A percentile compares a stretch with the other conserved stretches of the same genome.
These are phyloP conservation scores for Agrochola litura DNA, from an alignment of 2,888 invertebrate genomes.

Conservation along the genomic window DNA sequence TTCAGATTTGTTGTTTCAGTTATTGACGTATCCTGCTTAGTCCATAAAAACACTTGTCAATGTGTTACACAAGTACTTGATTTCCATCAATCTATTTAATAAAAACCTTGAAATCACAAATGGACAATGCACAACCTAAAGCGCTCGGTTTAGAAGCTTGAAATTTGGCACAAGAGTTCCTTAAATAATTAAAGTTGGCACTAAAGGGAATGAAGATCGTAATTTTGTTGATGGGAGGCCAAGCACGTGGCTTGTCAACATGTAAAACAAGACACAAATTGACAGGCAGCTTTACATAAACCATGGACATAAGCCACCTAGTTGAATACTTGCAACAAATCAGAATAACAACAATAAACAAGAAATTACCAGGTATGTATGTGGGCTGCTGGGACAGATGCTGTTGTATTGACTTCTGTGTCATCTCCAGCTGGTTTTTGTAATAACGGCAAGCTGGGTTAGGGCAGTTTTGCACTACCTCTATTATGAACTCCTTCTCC, in stretches of 20 bases:
- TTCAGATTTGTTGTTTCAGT: not conserved
- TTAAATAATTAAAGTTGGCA: not conserved
- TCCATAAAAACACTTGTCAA: no score
- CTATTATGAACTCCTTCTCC: conserved; percentile 97
- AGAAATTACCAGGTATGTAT: conserved; percentile 85
- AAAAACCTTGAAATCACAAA: no score
- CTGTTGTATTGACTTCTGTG: conserved; percentile 93
- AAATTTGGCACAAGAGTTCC: not conserved
- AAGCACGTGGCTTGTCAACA: no score
- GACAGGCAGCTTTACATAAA: not conserved
- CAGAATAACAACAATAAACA: not conserved
- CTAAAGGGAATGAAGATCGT: not conserved
- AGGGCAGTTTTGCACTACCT: conserved; percentile 97
- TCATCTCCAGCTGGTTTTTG: conserved; percentile 94
- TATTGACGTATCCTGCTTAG: not conserved
- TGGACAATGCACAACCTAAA: not conserved
- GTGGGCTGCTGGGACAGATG: conserved; percentile 91
- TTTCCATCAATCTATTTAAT: not conserved
- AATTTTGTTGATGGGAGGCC: no score
- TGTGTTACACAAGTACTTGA: not conserved
- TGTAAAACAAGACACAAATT: not conserved
- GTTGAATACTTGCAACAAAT: not conserved
- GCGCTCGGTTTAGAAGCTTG: not conserved
- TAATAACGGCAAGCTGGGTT: conserved; percentile 97
- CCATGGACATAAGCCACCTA: not conserved